phyloP scores from a whole-genome alignment of 2,113 vertebrate species.

The Rhinogobius similis region DNA sequence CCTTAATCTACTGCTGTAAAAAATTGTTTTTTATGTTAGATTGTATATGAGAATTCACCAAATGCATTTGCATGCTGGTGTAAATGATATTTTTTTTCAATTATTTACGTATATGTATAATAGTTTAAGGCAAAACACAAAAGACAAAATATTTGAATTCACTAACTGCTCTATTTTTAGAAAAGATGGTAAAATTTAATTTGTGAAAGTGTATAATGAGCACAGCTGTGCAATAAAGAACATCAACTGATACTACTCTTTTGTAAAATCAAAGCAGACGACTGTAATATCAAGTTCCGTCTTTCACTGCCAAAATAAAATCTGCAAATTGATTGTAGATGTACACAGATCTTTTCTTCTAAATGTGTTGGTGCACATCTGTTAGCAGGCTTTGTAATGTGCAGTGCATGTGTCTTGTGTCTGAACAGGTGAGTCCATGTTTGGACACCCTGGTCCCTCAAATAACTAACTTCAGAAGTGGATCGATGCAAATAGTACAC shows the following conservation, averaged over 20 bases:
- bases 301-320: constrained; percentile 22
- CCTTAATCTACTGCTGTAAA: neutral
- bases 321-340: too few relatives aligned
- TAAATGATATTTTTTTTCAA: too few relatives aligned
- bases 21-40: neutral
- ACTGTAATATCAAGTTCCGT: constrained; percentile 48
- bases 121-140: neutral
- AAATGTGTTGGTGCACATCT: constrained; percentile 9
- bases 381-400: neutral
- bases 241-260: constrained; percentile 57
- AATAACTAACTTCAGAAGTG: constrained; percentile 42
- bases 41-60: too few relatives aligned
- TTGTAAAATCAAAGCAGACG: constrained; percentile 47
- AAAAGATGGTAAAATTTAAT: constrained; percentile 53
- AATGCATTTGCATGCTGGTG: too few relatives aligned
- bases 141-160: too few relatives aligned
- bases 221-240: constrained; percentile 50
- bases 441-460: constrained; percentile 35
- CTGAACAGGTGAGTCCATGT: constrained; percentile 4
- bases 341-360: too few relatives aligned
- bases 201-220: constrained; percentile 49
- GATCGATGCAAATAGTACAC: constrained; percentile 59
- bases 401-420: neutral
- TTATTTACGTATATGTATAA: neutral
- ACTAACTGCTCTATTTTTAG: too few relatives aligned